Percentiles rank a stretch among this genome's conserved stretches.
Conservation (phyloP, 2,888 invertebrate species). For the Prenolepis imparis region DNA sequence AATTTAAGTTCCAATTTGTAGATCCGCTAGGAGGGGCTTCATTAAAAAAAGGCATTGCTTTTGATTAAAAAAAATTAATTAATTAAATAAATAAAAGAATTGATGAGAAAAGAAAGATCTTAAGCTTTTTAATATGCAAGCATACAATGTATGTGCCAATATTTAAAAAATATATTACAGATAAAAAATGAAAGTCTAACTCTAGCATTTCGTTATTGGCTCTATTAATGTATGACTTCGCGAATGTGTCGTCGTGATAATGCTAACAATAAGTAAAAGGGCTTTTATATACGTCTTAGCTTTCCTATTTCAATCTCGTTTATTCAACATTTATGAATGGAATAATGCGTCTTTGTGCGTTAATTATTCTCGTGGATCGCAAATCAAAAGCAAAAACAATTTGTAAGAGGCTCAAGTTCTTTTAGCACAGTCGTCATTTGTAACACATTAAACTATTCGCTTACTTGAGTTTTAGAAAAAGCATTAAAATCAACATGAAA, state of each 20-base stretch:
- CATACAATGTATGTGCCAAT: not conserved
- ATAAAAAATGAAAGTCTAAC: not conserved
- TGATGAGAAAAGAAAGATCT: not conserved
- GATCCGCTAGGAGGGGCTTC: not conserved
- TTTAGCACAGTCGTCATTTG: not conserved
- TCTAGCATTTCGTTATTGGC: not conserved
- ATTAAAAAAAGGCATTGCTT: not conserved
- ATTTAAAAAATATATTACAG: conserved; percentile 12
- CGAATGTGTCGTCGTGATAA: conserved; percentile 4
- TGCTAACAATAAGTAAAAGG: not conserved
- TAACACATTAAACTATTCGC: not conserved
- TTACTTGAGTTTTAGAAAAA: not conserved
- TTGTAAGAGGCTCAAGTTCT: not conserved
- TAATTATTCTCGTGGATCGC: not conserved
- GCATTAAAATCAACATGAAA: not conserved
- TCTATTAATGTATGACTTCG: not conserved
- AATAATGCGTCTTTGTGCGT: conserved; percentile 27
- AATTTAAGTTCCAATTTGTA: not conserved
- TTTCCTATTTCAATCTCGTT: not conserved
- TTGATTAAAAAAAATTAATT: not conserved
- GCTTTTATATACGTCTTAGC: not conserved
- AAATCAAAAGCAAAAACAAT: not conserved
- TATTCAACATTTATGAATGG: conserved; percentile 5
- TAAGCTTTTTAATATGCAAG: not conserved
- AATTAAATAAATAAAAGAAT: not conserved